Conservation (phyloP, 2,113 vertebrate species). For the Laticauda colubrina region DNA sequence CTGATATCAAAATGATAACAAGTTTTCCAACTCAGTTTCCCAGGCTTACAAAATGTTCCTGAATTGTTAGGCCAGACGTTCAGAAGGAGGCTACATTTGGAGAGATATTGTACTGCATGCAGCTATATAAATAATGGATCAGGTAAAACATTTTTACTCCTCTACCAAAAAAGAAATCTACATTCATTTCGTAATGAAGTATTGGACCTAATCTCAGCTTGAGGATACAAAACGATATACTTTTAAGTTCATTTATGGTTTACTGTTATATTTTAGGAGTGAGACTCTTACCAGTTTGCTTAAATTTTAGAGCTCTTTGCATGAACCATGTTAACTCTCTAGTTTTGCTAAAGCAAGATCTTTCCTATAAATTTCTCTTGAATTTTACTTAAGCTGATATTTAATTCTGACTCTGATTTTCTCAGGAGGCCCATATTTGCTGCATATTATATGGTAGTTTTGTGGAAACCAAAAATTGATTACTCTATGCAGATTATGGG, state of each 20-base stretch:
- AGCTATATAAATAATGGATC: background rate
- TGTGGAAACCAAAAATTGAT: background rate
- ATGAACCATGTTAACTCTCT: background rate
- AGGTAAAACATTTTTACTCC: background rate
- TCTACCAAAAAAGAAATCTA: background rate
- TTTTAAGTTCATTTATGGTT: background rate
- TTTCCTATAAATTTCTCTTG: background rate
- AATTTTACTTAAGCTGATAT: background rate
- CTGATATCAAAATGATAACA: background rate
- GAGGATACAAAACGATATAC: background rate
- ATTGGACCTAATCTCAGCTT: background rate
- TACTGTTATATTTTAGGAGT: background rate
- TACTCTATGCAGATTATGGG: background rate
- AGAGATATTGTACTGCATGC: background rate
- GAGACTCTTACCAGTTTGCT: background rate
- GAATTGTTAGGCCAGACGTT: background rate
- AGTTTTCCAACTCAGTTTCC: background rate
- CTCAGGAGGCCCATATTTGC: background rate
- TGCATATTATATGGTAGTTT: background rate
- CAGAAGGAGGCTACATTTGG: background rate
- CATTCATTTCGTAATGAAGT: background rate
- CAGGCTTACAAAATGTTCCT: background rate
- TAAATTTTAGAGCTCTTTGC: background rate
- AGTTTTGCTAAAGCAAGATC: background rate
- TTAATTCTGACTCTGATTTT: background rate